Evolutionary conservation across 2,797 vertebrate species (phyloP).

Genomic region (Cossypha niveicapilla): DNA sequence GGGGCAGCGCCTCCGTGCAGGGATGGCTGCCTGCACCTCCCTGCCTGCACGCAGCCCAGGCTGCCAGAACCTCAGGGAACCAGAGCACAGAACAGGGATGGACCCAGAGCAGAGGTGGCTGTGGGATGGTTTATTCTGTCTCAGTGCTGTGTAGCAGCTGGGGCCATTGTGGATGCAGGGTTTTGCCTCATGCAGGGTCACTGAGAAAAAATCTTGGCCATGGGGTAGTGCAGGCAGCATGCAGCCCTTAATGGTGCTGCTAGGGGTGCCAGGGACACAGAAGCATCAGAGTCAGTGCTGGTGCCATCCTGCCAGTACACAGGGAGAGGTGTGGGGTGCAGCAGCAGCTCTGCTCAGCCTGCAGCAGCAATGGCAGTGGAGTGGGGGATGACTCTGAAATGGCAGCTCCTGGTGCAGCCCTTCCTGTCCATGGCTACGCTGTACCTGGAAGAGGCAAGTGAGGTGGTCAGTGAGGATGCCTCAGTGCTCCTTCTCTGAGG

Average conservation of each 20-base stretch:
- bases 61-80: accelerated
- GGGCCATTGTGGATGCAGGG: not conserved
- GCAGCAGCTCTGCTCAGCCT: not conserved
- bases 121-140: not conserved
- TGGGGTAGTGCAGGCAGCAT: accelerated
- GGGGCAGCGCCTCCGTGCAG: not conserved
- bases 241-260: accelerated
- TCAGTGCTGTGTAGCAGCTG: not conserved
- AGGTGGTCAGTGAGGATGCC: not conserved
- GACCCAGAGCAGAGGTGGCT: not conserved
- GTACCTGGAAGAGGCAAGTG: not conserved
- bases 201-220: not conserved
- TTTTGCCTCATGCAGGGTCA: accelerated
- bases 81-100: not conserved
- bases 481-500: not conserved
- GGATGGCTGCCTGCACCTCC: not conserved
- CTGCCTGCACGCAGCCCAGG: not conserved
- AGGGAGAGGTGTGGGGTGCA: accelerated
- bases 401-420: not conserved
- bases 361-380: accelerated
- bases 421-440: not conserved
- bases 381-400: accelerated
- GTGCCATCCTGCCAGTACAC: not conserved
- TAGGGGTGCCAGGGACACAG: not conserved
- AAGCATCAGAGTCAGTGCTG: not conserved